Evolutionary conservation across 2,113 vertebrate species (phyloP).

Genomic region (Eubucco bourcierii): DNA sequence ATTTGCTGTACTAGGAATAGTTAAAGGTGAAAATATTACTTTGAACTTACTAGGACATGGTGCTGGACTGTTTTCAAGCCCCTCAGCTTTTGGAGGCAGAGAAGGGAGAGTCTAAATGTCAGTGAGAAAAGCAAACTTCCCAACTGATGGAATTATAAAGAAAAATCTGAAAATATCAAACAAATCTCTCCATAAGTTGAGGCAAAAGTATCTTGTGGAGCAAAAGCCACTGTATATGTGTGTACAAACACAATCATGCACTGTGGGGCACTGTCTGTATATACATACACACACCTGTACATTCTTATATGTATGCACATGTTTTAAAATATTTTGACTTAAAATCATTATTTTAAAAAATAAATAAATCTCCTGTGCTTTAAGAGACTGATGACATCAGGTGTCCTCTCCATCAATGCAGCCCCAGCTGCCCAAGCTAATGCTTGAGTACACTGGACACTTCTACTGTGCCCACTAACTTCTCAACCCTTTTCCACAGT

Average conservation of each 20-base stretch:
- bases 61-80: not conserved
- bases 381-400: not conserved
- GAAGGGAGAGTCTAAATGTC: not conserved
- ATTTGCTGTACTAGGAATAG: not conserved
- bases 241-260: not conserved
- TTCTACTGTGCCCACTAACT: not conserved
- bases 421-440: no score
- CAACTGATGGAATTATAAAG: not conserved
- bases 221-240: not conserved
- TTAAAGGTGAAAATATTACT: not conserved
- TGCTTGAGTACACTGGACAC: no score
- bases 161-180: not conserved
- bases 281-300: not conserved
- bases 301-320: not conserved
- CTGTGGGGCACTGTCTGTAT: not conserved
- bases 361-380: not conserved
- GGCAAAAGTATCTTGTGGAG: not conserved
- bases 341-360: not conserved
- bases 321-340: not conserved
- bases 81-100: not conserved
- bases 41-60: not conserved
- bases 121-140: not conserved
- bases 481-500: not conserved
- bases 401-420: not conserved
- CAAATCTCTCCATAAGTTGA: not conserved